A percentile compares a stretch with the other conserved stretches of the same genome.
These are phyloP conservation scores for Drosophila lutescens DNA, from an alignment of 2,888 invertebrate species.

Conservation along the genomic window DNA sequence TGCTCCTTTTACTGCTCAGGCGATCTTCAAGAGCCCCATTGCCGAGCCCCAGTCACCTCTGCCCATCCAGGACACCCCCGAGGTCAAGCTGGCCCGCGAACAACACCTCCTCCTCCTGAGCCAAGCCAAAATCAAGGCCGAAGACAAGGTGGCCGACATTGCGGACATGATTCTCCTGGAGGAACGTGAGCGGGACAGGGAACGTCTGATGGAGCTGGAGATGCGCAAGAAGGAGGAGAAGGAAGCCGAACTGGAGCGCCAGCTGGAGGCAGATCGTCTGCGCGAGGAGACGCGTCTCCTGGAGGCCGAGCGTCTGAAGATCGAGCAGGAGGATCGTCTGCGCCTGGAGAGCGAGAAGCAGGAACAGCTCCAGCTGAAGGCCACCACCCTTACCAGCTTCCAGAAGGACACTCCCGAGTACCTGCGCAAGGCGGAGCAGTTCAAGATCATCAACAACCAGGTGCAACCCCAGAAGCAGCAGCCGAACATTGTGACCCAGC, in stretches of 20 bases:
- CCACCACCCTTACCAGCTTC: neutral
- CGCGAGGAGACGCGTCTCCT: conserved; percentile 58
- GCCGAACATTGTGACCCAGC: conserved; percentile 48
- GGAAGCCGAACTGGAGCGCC: conserved; percentile 61
- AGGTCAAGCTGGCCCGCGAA: conserved; percentile 33
- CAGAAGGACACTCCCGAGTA: conserved; percentile 19
- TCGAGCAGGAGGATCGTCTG: conserved; percentile 55
- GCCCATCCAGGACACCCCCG: conserved; percentile 31
- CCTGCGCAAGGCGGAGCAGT: conserved; percentile 19
- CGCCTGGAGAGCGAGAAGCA: conserved; percentile 54
- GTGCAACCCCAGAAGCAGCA: conserved; percentile 12
- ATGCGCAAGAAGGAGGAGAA: conserved; percentile 62
- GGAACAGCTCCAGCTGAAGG: conserved; percentile 41
- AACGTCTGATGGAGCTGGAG: conserved; percentile 60
- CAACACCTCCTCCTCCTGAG: conserved; percentile 45
- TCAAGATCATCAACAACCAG: conserved; percentile 24
- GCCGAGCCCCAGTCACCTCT: conserved; percentile 7
- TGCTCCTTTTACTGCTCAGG: no score
- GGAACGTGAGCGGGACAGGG: conserved; percentile 51
- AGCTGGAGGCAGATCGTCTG: conserved; percentile 63
- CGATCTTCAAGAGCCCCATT: conserved; percentile 34
- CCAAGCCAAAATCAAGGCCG: conserved; percentile 46
- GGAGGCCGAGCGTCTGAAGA: conserved; percentile 60
- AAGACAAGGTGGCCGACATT: conserved; percentile 62
- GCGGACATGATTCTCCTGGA: conserved; percentile 51